Conservation (phyloP, 1,140 invertebrate species). For the Drosophila auraria region DNA sequence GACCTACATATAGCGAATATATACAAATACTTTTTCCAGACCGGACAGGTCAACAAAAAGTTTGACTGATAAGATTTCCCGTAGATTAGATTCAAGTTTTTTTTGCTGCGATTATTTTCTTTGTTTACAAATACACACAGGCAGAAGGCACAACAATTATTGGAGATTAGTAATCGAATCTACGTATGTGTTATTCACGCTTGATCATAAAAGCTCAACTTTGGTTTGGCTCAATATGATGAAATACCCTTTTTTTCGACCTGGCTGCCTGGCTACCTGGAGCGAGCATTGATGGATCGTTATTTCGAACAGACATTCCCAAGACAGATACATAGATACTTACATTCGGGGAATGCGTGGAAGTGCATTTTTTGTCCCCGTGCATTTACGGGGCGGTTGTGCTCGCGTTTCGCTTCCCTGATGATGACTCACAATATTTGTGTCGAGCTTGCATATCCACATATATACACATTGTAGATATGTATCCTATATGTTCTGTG, state of each 20-base stretch:
- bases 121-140: conserved; percentile 49
- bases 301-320: conserved; percentile 15
- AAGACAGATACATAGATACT: conserved; percentile 35
- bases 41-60: conserved; percentile 53
- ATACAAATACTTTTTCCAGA: conserved; percentile 40
- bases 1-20: conserved; percentile 27
- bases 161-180: conserved; percentile 50
- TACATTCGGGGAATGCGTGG: conserved; percentile 43
- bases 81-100: conserved; percentile 51
- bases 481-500: conserved; percentile 29
- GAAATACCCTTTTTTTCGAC: conserved; percentile 23
- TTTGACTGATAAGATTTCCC: conserved; percentile 60
- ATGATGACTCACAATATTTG: conserved; percentile 51
- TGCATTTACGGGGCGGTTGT: conserved; percentile 50
- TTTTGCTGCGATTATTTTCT: conserved; percentile 56
- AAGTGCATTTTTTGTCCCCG: conserved; percentile 50
- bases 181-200: conserved; percentile 24
- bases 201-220: conserved; percentile 38
- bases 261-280: not conserved
- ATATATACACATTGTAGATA: conserved; percentile 21
- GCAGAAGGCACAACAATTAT: conserved; percentile 30
- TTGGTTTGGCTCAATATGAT: conserved; percentile 31
- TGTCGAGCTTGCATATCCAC: conserved; percentile 39
- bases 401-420: conserved; percentile 45
- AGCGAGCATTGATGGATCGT: conserved; percentile 4